Evolutionary conservation across 2,888 invertebrate genomes (phyloP), one percentile per base, ranked within the genome.

Genomic region (Helobdella robusta): DNA sequence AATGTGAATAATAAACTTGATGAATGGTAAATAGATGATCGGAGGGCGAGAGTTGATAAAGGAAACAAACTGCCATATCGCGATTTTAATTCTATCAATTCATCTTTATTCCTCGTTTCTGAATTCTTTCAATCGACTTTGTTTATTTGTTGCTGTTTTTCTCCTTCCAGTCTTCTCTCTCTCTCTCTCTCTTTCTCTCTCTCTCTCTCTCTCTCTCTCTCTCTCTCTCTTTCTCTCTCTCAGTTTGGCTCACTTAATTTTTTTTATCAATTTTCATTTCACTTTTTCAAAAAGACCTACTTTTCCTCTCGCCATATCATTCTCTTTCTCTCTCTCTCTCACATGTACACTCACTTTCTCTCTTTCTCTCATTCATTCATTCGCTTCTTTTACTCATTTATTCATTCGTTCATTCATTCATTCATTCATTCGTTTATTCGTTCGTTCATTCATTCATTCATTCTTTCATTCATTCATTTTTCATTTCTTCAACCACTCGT

Each of bases 151-250:
- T n/a, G 44, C 44, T n/a, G 8, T 23, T 20, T 4, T 2, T 15
- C 25, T 0, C n/a, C 3, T 40, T 23, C 23, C 59, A 2, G 23
- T 30, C 32, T 8, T 30, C 58, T 5, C 5, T 28, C 28, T 25
- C 30, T 28, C 4, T 58, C 58, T 6, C 8, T 25, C 58, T n/a
- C 58, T 20, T 15, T 44, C 28, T 35, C 4, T 60, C 23, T 59
- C 23, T 36, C 64, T 64, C 35, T 64, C 64, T 65, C 64, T 40
- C 40, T 65, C 65, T 65, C 65, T 65, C 64, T 65, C 65, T 46
- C 64, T 65, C 64, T 65, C 65, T 46, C 65, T 40, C 65, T 65
- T 46, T 65, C 65, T 65, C 65, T 65, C 64, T 30, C 48, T 46
- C 65, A 66, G 35, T 66, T 59, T 40, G 44, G 20, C 44, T 25